Conservation (phyloP, 2,888 invertebrate species). For the Pyralis farinalis region DNA sequence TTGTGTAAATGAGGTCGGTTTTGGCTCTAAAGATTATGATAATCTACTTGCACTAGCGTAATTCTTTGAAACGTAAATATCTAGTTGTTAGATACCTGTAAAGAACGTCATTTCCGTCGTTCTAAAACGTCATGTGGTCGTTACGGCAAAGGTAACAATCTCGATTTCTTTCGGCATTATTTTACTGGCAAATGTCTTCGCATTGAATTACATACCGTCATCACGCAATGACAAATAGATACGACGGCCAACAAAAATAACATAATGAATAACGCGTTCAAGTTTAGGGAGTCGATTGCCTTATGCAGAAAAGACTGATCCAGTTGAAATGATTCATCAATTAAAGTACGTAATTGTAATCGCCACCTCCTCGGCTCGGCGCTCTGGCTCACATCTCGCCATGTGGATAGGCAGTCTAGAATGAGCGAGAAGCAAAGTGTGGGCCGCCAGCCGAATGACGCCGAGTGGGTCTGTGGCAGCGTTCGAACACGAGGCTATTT, state of each 20-base stretch:
- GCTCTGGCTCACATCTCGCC: conserved; percentile 24
- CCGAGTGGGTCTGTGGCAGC: conserved; percentile 56
- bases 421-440: conserved; percentile 78
- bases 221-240: conserved; percentile 17
- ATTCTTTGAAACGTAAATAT: no score
- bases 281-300: conserved; percentile 43
- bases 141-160: conserved; percentile 16
- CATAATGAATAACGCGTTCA: conserved; percentile 45
- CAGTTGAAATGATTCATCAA: conserved; percentile 68
- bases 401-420: conserved; percentile 47
- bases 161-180: conserved; percentile 4
- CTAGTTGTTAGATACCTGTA: no score
- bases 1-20: no score
- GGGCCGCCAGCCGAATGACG: conserved; percentile 59
- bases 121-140: background rate
- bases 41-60: no score
- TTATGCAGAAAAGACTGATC: conserved; percentile 60
- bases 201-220: conserved; percentile 16
- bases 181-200: conserved; percentile 11
- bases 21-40: no score
- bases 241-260: conserved; percentile 35
- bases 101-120: no score
- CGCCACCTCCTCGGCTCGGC: conserved; percentile 25
- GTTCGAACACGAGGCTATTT: conserved; percentile 77
- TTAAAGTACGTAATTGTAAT: conserved; percentile 49